Evolutionary conservation across 2,888 invertebrate species (phyloP).

Genomic region (Nowickia ferox): DNA sequence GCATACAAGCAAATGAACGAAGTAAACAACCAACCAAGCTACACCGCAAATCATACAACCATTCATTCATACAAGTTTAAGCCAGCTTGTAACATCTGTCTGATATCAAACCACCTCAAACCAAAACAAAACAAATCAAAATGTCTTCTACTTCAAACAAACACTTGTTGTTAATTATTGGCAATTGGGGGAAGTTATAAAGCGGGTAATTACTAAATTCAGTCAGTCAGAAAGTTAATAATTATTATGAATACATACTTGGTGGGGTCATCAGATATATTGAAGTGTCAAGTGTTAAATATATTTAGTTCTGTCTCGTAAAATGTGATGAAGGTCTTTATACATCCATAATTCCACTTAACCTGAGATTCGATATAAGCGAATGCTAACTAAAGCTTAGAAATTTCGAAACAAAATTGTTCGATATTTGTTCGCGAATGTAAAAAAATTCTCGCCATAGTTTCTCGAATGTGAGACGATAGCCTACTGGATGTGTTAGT

Average conservation of each 20-base stretch:
- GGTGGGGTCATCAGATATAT: background rate
- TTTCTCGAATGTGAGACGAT: too few species aligned
- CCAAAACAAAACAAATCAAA: constrained; percentile 3
- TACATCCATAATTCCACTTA: too few species aligned
- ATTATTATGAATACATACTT: background rate
- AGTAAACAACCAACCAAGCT: constrained; percentile 1
- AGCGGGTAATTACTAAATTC: constrained; percentile 14
- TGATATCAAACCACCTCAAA: constrained; percentile 44
- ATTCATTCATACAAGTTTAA: constrained; percentile 27
- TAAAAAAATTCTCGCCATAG: too few species aligned
- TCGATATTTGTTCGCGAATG: too few species aligned
- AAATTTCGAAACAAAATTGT: too few species aligned
- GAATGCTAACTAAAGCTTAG: too few species aligned
- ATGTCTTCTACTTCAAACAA: constrained; percentile 17
- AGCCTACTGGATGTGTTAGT: too few species aligned
- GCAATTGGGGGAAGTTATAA: constrained; percentile 6
- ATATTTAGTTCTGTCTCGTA: too few species aligned
- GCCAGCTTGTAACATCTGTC: background rate
- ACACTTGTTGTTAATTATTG: background rate
- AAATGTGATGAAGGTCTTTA: too few species aligned
- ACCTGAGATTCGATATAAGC: too few species aligned
- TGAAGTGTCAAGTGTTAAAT: background rate
- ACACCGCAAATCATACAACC: constrained; percentile 4
- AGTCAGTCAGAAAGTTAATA: constrained; percentile 24
- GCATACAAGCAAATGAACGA: constrained; percentile 12